Base-by-base conservation (phyloP, 2,797 vertebrate genomes). In the Phyllotis vaccarum region DNA sequence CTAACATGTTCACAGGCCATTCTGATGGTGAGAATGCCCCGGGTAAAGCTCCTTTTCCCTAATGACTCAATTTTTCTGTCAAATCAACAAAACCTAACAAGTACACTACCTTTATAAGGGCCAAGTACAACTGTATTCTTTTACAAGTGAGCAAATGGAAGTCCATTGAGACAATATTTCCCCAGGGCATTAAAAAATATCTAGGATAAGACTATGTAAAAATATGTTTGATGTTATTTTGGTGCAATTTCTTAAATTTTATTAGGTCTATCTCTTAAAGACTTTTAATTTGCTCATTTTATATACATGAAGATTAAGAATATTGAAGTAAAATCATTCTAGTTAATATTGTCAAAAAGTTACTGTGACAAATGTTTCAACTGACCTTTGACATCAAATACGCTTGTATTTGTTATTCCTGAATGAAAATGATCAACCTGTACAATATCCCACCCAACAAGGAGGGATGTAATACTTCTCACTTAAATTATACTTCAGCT, bases 291-390 rank as follows among this genome's bases (percentile, higher is more conserved):
- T 93, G 9, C 17, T 87, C 27, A 87, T 94, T 91, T 90, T 89
- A 74, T 68, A 78, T 68, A 60, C 62, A 3, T 81, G 31, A 89
- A 96, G 93, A 92, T 40, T 92, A 74, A 75, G 24, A 40, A 76
- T 94, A 95, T 78, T n/a, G 70, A 95, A 17, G 21, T 76, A 43
- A 95, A 96, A 91, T 91, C 29, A 79, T 68, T 87, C 34, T 91
- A 86, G 56, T 91, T 90, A 68, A 88, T 68, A 52, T 4, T 72
- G 0, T 82, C 82, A 93, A 27, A 31, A 95, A 81, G 37, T n/a
- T 89, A 82, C n/a, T 43, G 22, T 95, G 14, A 29, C 11, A 93
- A 92, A n/a, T 40, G 92, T 81, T 86, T 79, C 52, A 93, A 24
- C 4, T 64, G 86, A 91, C 6, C 1, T 17, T 60, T 85, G 85